Evolutionary conservation across 2,113 vertebrate species (phyloP).

Genomic region (Sylvilagus bachmani): DNA sequence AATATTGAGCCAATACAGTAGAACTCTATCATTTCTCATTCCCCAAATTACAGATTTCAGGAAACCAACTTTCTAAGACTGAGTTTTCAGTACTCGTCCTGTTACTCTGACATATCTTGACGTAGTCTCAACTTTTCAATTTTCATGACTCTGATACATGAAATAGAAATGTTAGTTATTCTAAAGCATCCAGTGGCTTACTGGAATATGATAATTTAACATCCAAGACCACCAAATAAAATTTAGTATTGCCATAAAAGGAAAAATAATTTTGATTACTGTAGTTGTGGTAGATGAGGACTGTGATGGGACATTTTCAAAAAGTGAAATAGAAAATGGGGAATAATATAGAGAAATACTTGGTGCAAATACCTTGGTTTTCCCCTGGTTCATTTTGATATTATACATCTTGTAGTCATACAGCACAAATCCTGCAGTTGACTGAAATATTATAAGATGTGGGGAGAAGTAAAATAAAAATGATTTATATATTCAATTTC

Average conservation of each 20-base stretch:
- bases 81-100: neutral
- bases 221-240: neutral
- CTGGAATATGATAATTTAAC: neutral
- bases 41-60: conserved; percentile 19
- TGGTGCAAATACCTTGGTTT: neutral
- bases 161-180: neutral
- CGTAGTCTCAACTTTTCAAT: neutral
- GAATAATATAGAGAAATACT: neutral
- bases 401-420: neutral
- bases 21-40: conserved; percentile 42
- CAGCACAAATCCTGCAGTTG: neutral
- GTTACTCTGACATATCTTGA: neutral
- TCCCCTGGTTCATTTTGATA: neutral
- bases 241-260: neutral
- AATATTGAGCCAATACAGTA: neutral
- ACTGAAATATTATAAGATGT: neutral
- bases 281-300: neutral
- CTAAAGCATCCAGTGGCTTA: neutral
- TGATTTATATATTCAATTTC: conserved; percentile 1
- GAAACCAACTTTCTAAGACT: neutral
- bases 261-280: conserved; percentile 43
- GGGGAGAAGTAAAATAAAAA: conserved; percentile 10
- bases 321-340: conserved; percentile 9
- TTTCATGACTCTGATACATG: neutral
- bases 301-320: neutral